Percentiles rank a stretch among this genome's conserved stretches.
phyloP scores from a whole-genome alignment of 2,797 vertebrate species.

The Distichodus sexfasciatus region DNA sequence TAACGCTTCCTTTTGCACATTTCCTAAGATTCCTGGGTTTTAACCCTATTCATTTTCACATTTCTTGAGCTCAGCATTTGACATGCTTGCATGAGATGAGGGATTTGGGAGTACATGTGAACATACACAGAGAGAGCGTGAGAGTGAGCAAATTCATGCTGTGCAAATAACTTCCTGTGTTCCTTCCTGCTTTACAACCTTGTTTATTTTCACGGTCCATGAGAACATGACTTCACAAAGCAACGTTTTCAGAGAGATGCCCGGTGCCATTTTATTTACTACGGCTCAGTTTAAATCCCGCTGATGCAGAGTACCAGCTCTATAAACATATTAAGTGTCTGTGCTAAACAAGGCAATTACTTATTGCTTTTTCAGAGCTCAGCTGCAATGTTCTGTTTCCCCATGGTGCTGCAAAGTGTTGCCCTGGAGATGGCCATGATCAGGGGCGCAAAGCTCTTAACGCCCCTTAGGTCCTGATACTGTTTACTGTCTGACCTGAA shows the following conservation, averaged over 20 bases:
- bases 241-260: background rate
- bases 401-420: background rate
- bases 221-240: background rate
- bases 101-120: background rate
- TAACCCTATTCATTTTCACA: too few relatives aligned
- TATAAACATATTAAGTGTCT: background rate
- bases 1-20: too few relatives aligned
- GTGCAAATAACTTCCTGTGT: conserved; percentile 16
- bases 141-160: background rate
- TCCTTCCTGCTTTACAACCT: background rate
- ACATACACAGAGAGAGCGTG: conserved; percentile 15
- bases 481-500: conserved; percentile 27
- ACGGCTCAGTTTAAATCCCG: background rate
- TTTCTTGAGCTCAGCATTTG: too few relatives aligned
- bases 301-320: background rate
- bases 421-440: background rate
- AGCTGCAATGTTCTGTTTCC: background rate
- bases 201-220: background rate
- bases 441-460: conserved; percentile 10
- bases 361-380: background rate
- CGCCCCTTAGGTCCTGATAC: too few relatives aligned
- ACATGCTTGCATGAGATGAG: too few relatives aligned
- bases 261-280: background rate
- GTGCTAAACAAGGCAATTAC: background rate
- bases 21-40: too few relatives aligned